Evolutionary conservation across 2,888 invertebrate genomes (phyloP), one percentile per base, ranked within the genome.

Genomic region (Gryllus longicercus): DNA sequence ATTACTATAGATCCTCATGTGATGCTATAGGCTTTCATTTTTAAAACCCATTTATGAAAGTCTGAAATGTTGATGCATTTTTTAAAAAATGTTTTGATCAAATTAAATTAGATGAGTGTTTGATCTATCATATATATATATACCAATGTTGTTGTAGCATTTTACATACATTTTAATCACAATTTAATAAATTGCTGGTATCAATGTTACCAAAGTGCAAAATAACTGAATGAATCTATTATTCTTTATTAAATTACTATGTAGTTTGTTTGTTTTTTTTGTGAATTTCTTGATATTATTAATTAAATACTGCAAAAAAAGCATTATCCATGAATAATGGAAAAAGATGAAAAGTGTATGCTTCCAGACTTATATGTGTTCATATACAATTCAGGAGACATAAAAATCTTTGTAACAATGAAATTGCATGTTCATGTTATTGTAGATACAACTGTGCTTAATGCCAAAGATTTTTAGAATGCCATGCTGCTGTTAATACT

Each of bases 131-230:
- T 63, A n/a, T 63, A n/a, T 18, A 63, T 63, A 63, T 63, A 63
- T 63, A 63, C n/a, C n/a, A 63, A 63, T n/a, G 63, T 63, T 63
- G 63, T 63, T 63, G 63, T 63, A 63, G 77, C 77, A 77, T 77
- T 77, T 77, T 77, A 77, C 77, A 77, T 77, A 77, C 75, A 77
- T 50, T 77, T 77, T 77, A 77, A 77, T 50, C 63, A 77, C 38
- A 50, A 50, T 50, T 11, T 77, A 50, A 50, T 49, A 50, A 49
- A 49, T 77, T 50, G 50, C 49, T 50, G 50, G 77, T 77, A 77
- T 77, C 12, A 77, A 77, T 77, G 77, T 77, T 77, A 77, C 77
- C 77, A 77, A 77, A 77, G 77, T 49, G 77, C 77, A 77, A 50
- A 77, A 38, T 38, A 38, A 38, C 38, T 50, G 50, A 63, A 25